A percentile compares a stretch with the other conserved stretches of the same genome.
These are phyloP conservation scores for Drosophila ananassae DNA, from an alignment of 1,140 invertebrate genomes.

Conservation along the genomic window DNA sequence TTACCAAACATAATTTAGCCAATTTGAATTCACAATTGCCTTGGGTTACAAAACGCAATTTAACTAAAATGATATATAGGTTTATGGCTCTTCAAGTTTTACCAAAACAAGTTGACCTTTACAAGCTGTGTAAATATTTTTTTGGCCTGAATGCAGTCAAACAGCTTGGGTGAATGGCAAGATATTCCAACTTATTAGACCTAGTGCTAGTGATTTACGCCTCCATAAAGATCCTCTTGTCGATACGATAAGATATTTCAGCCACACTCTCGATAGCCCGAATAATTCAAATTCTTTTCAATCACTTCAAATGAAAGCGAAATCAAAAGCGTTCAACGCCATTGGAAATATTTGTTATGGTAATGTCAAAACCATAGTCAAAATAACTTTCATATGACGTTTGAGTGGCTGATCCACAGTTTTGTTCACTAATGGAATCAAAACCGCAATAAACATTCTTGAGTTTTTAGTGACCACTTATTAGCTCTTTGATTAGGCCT, in stretches of 20 bases:
- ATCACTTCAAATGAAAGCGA: constrained; percentile 62
- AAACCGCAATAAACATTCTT: constrained; percentile 50
- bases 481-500: constrained; percentile 29
- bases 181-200: constrained; percentile 8
- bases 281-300: constrained; percentile 29
- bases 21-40: background rate
- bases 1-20: background rate
- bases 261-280: background rate
- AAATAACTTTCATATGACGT: constrained; percentile 32
- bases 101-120: constrained; percentile 75
- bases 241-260: constrained; percentile 44
- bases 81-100: constrained; percentile 63
- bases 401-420: constrained; percentile 14
- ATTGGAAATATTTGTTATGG: constrained; percentile 51
- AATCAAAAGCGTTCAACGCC: constrained; percentile 60
- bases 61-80: constrained; percentile 48
- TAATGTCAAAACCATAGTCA: constrained; percentile 36
- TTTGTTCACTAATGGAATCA: constrained; percentile 1
- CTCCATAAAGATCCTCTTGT: constrained; percentile 6
- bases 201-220: constrained; percentile 7
- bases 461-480: constrained; percentile 29
- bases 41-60: constrained; percentile 29
- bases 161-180: constrained; percentile 36
- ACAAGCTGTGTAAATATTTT: constrained; percentile 64
- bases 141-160: constrained; percentile 52